Percentiles rank a stretch among this genome's conserved stretches.
phyloP scores from a whole-genome alignment of 2,888 invertebrate species.

The Biston betularia region DNA sequence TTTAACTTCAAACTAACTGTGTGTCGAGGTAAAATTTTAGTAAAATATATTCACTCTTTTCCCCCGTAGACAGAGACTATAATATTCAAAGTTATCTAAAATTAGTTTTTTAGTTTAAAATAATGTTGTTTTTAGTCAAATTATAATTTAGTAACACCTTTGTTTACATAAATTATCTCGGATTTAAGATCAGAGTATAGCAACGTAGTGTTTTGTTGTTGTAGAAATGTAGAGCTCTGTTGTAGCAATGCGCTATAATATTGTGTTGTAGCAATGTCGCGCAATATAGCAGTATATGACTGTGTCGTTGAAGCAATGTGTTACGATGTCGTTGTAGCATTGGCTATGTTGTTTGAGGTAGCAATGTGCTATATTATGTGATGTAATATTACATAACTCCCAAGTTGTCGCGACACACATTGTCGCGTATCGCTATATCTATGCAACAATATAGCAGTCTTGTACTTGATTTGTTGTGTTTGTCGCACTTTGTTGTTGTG shows the following conservation, averaged over 20 bases:
- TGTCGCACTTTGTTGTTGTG: conserved; percentile 19
- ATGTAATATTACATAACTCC: not conserved
- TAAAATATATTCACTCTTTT: too few species aligned
- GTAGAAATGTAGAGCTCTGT: conserved; percentile 3
- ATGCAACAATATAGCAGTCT: not conserved
- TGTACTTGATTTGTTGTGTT: conserved; percentile 27
- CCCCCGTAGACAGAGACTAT: too few species aligned
- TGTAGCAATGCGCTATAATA: conserved; percentile 11
- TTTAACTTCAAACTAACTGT: too few species aligned
- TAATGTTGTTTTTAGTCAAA: too few species aligned
- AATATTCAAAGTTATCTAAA: too few species aligned
- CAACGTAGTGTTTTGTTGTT: conserved; percentile 19
- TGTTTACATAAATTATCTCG: too few species aligned
- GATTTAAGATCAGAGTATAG: not conserved
- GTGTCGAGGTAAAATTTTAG: too few species aligned
- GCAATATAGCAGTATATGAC: not conserved
- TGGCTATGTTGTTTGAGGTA: not conserved
- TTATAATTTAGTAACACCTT: too few species aligned
- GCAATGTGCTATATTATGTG: not conserved
- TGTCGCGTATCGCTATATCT: too few species aligned
- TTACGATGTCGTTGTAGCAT: too few species aligned
- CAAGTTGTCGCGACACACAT: not conserved
- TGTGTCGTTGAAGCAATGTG: not conserved
- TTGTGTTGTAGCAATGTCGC: conserved; percentile 23
- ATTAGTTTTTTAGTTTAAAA: too few species aligned